Evolutionary conservation across 2,797 vertebrate species (phyloP).

Genomic region (Miichthys miiuy): DNA sequence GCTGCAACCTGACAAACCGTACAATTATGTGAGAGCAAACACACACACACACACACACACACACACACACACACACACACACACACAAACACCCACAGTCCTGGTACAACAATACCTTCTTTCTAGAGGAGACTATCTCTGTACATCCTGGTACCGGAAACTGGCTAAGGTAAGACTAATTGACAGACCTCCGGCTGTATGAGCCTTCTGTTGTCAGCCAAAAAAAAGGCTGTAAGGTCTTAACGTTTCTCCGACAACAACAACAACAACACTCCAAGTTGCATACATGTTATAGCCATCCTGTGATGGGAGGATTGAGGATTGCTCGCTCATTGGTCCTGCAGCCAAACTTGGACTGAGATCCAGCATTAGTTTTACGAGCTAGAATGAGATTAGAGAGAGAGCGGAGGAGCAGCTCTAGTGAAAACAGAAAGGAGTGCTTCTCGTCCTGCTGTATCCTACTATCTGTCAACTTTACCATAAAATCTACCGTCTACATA

Average conservation of each 20-base stretch:
- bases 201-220: conserved; percentile 5
- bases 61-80: conserved; percentile 18
- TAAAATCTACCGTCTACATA: not conserved
- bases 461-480: not conserved
- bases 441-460: not conserved
- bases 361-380: conserved; percentile 37
- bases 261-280: not conserved
- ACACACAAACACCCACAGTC: conserved; percentile 18
- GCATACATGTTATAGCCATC: not conserved
- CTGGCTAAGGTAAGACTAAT: not conserved
- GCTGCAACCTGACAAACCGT: conserved; percentile 69
- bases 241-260: conserved; percentile 3
- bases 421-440: not conserved
- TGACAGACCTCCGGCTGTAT: conserved; percentile 4
- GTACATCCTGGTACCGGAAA: conserved; percentile 23
- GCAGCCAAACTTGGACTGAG: not conserved
- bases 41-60: conserved; percentile 23
- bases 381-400: conserved; percentile 7
- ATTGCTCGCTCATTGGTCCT: conserved; percentile 5
- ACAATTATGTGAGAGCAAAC: conserved; percentile 44
- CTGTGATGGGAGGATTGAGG: not conserved
- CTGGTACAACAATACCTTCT: conserved; percentile 44
- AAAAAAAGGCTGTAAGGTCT: not conserved
- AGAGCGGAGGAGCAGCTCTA: not conserved
- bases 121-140: conserved; percentile 38